phyloP scores from a whole-genome alignment of 2,888 invertebrate species.

The Macaria notata region DNA sequence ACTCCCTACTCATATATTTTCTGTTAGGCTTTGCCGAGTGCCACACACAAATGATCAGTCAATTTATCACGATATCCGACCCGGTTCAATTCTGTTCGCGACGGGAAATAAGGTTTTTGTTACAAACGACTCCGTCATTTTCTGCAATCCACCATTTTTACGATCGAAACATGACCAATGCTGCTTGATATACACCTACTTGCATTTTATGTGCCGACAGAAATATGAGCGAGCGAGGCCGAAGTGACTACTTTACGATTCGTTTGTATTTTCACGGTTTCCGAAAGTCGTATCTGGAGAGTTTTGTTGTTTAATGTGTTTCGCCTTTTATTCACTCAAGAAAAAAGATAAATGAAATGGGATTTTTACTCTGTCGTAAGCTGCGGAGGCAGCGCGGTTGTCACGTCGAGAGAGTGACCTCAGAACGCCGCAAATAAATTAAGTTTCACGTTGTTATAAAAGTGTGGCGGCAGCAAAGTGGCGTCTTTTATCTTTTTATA shows the following conservation, averaged over 20 bases:
- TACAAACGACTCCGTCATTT: conserved; percentile 40
- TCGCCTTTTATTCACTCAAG: conserved; percentile 6
- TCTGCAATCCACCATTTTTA: conserved; percentile 22
- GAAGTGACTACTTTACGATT: conserved; percentile 17
- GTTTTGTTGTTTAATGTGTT: conserved; percentile 19
- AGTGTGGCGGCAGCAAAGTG: conserved; percentile 1
- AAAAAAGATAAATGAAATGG: conserved; percentile 7
- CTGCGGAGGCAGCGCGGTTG: conserved; percentile 10
- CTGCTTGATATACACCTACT: conserved; percentile 29
- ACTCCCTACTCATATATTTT: not conserved
- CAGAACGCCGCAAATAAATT: conserved; percentile 13
- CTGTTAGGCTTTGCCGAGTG: conserved; percentile 20
- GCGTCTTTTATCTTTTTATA: conserved; percentile 1
- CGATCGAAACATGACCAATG: conserved; percentile 23
- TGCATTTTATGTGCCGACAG: conserved; percentile 35
- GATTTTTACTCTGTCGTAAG: conserved; percentile 6
- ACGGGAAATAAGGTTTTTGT: conserved; percentile 48
- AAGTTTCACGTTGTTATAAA: conserved; percentile 11
- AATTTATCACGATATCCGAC: conserved; percentile 47
- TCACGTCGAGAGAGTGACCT: conserved; percentile 19
- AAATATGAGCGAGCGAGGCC: conserved; percentile 14
- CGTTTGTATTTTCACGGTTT: conserved; percentile 27
- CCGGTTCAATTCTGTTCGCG: conserved; percentile 35
- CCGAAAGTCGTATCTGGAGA: conserved; percentile 17
- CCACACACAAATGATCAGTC: conserved; percentile 45